These are phyloP conservation scores for Hypocryptadius cinnamomeus DNA, from an alignment of 2,113 vertebrate genomes.

Conservation along the genomic window DNA sequence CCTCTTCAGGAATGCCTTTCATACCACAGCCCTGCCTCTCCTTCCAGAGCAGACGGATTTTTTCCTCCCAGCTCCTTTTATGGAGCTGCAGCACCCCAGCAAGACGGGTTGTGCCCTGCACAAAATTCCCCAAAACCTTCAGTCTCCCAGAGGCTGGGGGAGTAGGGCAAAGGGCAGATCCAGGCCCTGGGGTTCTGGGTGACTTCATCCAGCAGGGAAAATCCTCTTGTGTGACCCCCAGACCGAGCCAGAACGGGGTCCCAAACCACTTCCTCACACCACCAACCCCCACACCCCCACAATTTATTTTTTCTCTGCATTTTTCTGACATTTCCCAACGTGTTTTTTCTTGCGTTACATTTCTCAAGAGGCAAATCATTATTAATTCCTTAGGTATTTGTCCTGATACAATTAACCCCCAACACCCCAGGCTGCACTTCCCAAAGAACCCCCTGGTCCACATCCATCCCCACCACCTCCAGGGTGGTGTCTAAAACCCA, in stretches of 20 bases:
- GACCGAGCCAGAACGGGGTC: fast-evolving
- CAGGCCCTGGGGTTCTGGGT: neutral
- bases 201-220: neutral
- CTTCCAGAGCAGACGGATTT: neutral
- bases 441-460: neutral
- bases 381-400: constrained; percentile 43
- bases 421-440: neutral
- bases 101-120: neutral
- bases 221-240: neutral
- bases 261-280: neutral
- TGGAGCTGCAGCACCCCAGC: neutral
- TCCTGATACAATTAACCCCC: constrained; percentile 20
- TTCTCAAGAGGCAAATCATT: constrained; percentile 42
- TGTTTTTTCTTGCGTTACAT: constrained; percentile 49
- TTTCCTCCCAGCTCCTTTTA: neutral
- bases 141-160: neutral
- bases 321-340: constrained; percentile 33
- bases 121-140: neutral
- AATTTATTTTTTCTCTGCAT: neutral
- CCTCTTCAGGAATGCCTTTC: neutral
- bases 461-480: neutral
- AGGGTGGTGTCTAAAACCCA: neutral
- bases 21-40: neutral
- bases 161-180: neutral
- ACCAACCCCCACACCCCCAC: neutral